Base-by-base conservation (phyloP, 2,888 invertebrate species). In the Nebria salina region DNA sequence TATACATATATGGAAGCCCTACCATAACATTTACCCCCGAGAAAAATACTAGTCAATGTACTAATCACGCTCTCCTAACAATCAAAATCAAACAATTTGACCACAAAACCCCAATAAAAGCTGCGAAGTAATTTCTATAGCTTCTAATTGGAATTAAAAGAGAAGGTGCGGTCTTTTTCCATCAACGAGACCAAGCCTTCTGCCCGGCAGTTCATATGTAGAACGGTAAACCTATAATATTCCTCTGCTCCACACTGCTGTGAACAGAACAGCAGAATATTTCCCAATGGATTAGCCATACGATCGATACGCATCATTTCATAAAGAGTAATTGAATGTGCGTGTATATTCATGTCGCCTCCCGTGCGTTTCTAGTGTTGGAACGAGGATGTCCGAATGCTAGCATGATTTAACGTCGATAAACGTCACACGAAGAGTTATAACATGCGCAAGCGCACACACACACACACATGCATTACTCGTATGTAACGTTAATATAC, bases 261-360 rank as follows among this genome's bases (percentile, higher is more conserved):
- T 54, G 54, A 54, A 54, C 54, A 54, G 54, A 54, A 54, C 54
- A 54, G 54, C 54, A 13, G 54, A 54, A 54, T 54, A 54, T 54
- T 54, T 54, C 54, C 54, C 54, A 54, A 54, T 54, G 54, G 54
- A 54, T 54, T 54, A 13, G 54, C 7, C 13, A 13, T 54, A 54
- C 7, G 54, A 54, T 54, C 54, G 54, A 54, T 54, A 13, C 54
- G 54, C 54, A 54, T 54, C 54, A 54, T 54, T 54, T 54, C 54
- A 54, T 54, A 54, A 54, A 54, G 54, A 54, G 54, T 54, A 54
- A 54, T 54, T 54, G 54, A 54, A 54, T 54, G 54, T 54, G 54
- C 54, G 54, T 54, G 54, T 54, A 54, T 54, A 54, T 54, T 54
- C 54, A 54, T 54, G 54, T 54, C 54, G 54, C 54, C 54, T 54